Conservation (phyloP, 2,797 vertebrate genomes). For the Artibeus lituratus region DNA sequence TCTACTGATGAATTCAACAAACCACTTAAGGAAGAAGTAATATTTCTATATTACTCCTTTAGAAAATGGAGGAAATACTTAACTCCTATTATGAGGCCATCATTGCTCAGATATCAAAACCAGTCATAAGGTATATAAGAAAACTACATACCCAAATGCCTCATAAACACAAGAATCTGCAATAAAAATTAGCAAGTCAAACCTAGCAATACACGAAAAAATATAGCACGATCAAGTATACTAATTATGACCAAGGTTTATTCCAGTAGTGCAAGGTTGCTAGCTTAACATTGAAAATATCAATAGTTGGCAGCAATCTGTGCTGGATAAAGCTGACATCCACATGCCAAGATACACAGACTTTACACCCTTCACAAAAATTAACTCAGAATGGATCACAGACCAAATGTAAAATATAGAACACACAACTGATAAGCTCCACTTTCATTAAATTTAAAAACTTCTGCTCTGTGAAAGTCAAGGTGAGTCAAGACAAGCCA, state of each 20-base stretch:
- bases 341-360: background rate
- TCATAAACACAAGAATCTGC: conserved; percentile 1
- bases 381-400: background rate
- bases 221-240: background rate
- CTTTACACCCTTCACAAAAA: background rate
- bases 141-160: background rate
- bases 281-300: background rate
- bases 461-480: background rate
- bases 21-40: background rate
- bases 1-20: background rate
- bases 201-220: background rate
- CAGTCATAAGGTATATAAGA: background rate
- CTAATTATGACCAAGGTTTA: background rate
- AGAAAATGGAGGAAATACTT: background rate
- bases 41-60: background rate
- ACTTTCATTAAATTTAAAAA: background rate
- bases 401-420: background rate
- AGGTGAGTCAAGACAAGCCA: background rate
- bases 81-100: background rate
- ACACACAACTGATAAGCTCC: background rate
- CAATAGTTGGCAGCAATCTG: background rate
- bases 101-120: background rate
- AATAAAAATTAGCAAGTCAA: background rate
- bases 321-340: background rate
- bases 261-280: background rate